Evolutionary conservation across 2,888 invertebrate genomes (phyloP).

Genomic region (Andrena marginata): DNA sequence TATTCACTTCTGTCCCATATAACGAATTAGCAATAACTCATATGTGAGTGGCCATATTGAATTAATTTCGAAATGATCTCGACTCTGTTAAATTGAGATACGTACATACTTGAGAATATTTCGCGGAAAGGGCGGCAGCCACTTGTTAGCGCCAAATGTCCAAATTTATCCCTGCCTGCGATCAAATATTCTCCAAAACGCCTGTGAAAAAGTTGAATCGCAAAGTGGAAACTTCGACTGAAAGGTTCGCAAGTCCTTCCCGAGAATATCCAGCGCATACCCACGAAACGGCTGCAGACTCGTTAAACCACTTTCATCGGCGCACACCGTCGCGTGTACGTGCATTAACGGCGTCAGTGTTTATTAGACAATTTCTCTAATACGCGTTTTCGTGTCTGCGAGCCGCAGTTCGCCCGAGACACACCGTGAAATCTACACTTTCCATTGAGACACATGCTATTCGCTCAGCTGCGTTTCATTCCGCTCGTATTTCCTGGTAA

Average conservation of each 20-base stretch:
- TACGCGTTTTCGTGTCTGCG: slow-evolving; percentile 15
- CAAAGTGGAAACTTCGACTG: background rate
- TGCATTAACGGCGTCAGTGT: slow-evolving; percentile 40
- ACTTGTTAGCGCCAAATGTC: too few relatives aligned
- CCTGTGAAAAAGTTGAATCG: too few relatives aligned
- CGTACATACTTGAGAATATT: too few relatives aligned
- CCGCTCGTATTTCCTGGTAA: background rate
- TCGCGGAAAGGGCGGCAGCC: too few relatives aligned
- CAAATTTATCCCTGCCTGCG: too few relatives aligned
- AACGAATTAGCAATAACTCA: too few relatives aligned
- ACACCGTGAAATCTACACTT: slow-evolving; percentile 48
- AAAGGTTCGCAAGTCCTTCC: background rate
- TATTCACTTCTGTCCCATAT: too few relatives aligned
- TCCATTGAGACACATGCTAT: background rate
- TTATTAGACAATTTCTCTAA: slow-evolving; percentile 58
- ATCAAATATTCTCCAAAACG: too few relatives aligned
- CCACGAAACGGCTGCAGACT: slow-evolving; percentile 66
- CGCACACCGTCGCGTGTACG: slow-evolving; percentile 25
- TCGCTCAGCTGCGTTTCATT: background rate
- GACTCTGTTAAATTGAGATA: too few relatives aligned
- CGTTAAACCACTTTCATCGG: slow-evolving; percentile 76
- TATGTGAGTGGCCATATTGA: too few relatives aligned
- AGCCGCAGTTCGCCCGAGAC: background rate
- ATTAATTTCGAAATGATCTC: too few relatives aligned
- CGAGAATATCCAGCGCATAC: background rate